Conservation (phyloP, 2,797 vertebrate genomes). For the Lateolabrax maculatus region DNA sequence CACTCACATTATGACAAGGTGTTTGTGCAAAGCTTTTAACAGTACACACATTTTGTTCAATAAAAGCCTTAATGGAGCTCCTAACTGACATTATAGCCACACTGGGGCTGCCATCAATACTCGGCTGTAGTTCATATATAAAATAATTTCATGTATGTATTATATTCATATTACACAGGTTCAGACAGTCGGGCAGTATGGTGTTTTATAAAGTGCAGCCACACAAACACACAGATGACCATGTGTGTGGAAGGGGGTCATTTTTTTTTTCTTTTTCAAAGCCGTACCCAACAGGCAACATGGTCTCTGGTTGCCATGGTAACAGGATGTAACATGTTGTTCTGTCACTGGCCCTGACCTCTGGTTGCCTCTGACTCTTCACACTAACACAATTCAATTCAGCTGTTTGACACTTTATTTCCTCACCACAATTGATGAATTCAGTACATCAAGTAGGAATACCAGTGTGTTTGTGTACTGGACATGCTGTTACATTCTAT, state of each 20-base stretch:
- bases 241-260: no score
- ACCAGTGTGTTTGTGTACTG: neutral
- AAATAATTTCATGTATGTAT: slow-evolving; percentile 10
- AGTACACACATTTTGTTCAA: neutral
- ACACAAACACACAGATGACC: no score
- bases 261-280: neutral
- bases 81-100: slow-evolving; percentile 18
- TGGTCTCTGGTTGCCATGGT: slow-evolving; percentile 28
- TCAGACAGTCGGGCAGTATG: slow-evolving; percentile 21
- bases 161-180: slow-evolving; percentile 31
- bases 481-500: neutral
- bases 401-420: neutral
- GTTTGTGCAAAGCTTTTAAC: slow-evolving; percentile 13
- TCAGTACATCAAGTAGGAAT: neutral
- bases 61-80: slow-evolving; percentile 36
- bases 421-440: neutral
- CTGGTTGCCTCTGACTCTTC: slow-evolving; percentile 29
- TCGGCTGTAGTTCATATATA: slow-evolving; percentile 21
- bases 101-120: slow-evolving; percentile 36
- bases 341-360: slow-evolving; percentile 32
- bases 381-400: neutral
- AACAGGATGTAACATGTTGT: slow-evolving; percentile 23
- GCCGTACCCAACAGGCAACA: neutral
- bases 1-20: neutral
- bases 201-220: slow-evolving; percentile 20